Conservation (phyloP, 2,113 vertebrate genomes). For the Cyprinus carpio region DNA sequence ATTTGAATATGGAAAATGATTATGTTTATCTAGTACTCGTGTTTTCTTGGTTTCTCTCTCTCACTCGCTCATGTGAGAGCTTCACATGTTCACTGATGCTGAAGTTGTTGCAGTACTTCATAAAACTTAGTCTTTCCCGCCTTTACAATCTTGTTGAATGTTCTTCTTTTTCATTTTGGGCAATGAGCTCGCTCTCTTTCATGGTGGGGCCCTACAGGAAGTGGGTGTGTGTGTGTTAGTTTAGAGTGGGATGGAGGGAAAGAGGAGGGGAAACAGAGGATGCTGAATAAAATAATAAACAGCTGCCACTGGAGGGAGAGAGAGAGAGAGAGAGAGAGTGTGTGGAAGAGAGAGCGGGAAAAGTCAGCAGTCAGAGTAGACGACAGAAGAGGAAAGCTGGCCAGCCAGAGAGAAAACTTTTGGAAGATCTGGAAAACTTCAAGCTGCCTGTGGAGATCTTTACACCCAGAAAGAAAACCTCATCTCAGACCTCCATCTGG, state of each 20-base stretch:
- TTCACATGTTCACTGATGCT: constrained; percentile 32
- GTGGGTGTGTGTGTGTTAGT: constrained; percentile 80
- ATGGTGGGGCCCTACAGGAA: constrained; percentile 83
- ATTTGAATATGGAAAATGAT: background rate
- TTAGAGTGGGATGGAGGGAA: constrained; percentile 54
- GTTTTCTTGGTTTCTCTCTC: background rate
- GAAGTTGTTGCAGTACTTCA: background rate
- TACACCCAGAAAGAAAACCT: background rate
- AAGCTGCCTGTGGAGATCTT: background rate
- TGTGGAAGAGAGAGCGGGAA: constrained; percentile 41
- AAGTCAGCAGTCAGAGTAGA: constrained; percentile 42
- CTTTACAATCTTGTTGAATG: background rate
- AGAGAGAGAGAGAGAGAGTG: constrained; percentile 25
- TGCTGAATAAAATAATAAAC: constrained; percentile 98
- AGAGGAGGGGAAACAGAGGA: constrained; percentile 84
- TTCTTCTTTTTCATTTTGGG: background rate
- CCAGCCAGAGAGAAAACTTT: background rate
- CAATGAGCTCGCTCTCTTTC: constrained; percentile 28
- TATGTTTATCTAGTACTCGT: background rate
- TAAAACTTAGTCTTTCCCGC: constrained; percentile 40
- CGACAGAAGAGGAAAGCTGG: background rate
- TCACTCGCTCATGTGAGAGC: background rate
- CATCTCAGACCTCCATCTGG: background rate
- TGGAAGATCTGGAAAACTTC: background rate
- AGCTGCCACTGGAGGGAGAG: constrained; percentile 73